Evolutionary conservation across 1,140 invertebrate genomes (phyloP).

Genomic region (Neelides sp.): DNA sequence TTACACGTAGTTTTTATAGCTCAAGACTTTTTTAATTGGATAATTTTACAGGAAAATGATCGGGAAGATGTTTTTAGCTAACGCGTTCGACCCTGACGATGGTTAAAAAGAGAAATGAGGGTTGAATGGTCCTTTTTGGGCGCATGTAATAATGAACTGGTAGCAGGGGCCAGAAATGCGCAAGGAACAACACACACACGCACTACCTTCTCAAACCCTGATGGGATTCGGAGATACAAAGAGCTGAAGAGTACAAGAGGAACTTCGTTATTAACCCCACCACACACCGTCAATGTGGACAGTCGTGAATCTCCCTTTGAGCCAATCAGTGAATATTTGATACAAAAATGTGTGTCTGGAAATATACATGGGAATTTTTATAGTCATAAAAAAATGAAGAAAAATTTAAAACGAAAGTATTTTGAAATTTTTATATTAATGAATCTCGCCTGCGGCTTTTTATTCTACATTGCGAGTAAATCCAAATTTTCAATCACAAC

Average conservation of each 20-base stretch:
- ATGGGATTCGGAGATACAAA: slow-evolving; percentile 1
- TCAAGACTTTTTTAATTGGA: too few species aligned
- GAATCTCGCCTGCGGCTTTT: slow-evolving; percentile 4
- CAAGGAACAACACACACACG: too few species aligned
- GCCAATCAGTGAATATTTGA: background rate
- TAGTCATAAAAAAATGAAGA: slow-evolving; percentile 2
- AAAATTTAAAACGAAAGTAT: slow-evolving; percentile 5
- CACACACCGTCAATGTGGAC: background rate
- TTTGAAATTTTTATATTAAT: slow-evolving; percentile 1
- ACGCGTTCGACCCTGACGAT: too few species aligned
- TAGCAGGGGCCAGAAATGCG: too few species aligned
- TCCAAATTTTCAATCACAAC: background rate
- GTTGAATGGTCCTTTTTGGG: too few species aligned
- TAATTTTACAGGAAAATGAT: too few species aligned
- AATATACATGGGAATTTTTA: background rate
- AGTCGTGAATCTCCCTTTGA: background rate
- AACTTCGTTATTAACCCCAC: background rate
- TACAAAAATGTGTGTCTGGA: background rate
- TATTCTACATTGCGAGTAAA: background rate
- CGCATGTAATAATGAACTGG: too few species aligned
- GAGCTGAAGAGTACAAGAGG: background rate
- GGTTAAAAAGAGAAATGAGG: too few species aligned
- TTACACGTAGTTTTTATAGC: too few species aligned
- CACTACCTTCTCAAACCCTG: background rate
- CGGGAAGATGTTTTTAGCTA: too few species aligned